phyloP scores from a whole-genome alignment of 2,797 vertebrate species.

The Protonibea diacanthus region DNA sequence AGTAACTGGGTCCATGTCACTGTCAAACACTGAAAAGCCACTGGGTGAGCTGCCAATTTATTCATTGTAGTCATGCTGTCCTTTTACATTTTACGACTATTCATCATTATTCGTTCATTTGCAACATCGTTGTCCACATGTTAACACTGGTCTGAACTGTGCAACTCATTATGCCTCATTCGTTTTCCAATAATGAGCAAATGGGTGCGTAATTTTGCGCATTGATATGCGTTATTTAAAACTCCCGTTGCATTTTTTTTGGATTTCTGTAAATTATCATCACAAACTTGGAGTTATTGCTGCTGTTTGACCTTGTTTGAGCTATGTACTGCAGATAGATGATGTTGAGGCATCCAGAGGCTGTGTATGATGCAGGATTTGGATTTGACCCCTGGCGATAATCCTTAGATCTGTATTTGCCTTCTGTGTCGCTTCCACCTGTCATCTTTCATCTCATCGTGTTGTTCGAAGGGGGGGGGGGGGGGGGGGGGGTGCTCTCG shows the following conservation, averaged over 20 bases:
- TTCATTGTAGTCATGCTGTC: background rate
- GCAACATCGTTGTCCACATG: constrained; percentile 4
- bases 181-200: background rate
- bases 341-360: constrained; percentile 58
- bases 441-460: constrained; percentile 81
- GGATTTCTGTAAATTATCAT: constrained; percentile 29
- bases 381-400: constrained; percentile 81
- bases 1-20: constrained; percentile 16
- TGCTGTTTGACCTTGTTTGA: constrained; percentile 55
- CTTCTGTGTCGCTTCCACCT: constrained; percentile 82
- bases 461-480: constrained; percentile 50
- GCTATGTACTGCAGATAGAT: constrained; percentile 29
- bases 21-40: constrained; percentile 25
- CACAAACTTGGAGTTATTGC: constrained; percentile 3
- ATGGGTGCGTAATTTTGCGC: constrained; percentile 5
- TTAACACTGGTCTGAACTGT: constrained; percentile 27
- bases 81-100: background rate
- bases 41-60: constrained; percentile 14
- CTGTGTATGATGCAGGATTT: constrained; percentile 61
- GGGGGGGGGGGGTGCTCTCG: constrained; percentile 49
- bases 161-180: constrained; percentile 28
- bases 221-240: constrained; percentile 29
- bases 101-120: constrained; percentile 4
- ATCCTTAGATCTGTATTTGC: constrained; percentile 74
- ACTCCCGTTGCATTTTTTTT: background rate